These are phyloP conservation scores for Drosophila picticornis DNA, from an alignment of 2,888 invertebrate species.

Conservation along the genomic window DNA sequence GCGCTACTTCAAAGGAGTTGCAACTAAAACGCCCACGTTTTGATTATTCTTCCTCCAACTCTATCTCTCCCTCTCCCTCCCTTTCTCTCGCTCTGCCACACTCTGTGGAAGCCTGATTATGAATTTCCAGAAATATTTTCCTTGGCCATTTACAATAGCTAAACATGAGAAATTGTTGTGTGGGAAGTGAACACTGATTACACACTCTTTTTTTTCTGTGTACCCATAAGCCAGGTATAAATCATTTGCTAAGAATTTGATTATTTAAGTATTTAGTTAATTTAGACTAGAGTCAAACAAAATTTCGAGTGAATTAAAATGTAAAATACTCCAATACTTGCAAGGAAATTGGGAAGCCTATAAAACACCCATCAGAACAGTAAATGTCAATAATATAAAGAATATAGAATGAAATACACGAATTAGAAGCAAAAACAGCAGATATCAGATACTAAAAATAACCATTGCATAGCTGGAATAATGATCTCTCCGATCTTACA, in stretches of 20 bases:
- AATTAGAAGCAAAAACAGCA: neutral
- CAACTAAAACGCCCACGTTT: conserved; percentile 43
- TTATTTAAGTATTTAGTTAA: neutral
- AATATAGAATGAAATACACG: neutral
- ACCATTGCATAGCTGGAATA: too few species aligned
- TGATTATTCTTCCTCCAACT: neutral
- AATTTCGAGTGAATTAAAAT: neutral
- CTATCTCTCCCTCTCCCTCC: neutral
- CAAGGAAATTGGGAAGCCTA: neutral
- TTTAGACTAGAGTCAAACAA: neutral
- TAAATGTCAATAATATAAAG: neutral
- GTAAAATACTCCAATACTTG: neutral
- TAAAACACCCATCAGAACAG: neutral
- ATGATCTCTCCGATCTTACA: neutral
- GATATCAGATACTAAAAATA: neutral
- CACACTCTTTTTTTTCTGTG: neutral
- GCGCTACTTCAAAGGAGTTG: conserved; percentile 66
- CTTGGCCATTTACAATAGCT: conserved; percentile 50
- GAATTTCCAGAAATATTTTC: conserved; percentile 58
- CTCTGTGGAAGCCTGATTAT: conserved; percentile 36
- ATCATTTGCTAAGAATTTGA: neutral
- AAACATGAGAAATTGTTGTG: conserved; percentile 39
- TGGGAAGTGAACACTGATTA: conserved; percentile 26
- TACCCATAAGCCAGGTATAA: neutral
- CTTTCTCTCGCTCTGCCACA: neutral